phyloP scores from a whole-genome alignment of 37 sponge, comb jelly and placozoan species.

The Hexactinellida sp. region DNA sequence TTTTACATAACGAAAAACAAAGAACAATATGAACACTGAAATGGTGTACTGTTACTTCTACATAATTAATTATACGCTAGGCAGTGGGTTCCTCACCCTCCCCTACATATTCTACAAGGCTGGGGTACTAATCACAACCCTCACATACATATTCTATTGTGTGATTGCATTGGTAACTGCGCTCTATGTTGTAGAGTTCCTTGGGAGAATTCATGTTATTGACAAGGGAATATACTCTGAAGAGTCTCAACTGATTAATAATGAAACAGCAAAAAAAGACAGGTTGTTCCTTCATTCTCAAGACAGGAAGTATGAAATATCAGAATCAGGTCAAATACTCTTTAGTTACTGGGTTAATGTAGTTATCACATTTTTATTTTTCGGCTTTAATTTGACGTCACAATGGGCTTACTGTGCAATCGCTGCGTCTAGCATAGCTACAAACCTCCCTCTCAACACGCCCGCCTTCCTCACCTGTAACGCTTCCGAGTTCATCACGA shows the following conservation, averaged over 20 bases:
- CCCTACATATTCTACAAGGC: slow-evolving; percentile 15
- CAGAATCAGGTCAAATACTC: not conserved
- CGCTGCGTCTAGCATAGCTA: not conserved
- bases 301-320: not conserved
- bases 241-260: not conserved
- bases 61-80: not conserved
- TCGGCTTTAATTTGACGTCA: not conserved
- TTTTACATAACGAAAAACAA: too few relatives aligned
- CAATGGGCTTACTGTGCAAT: not conserved
- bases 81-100: slow-evolving; percentile 9
- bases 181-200: not conserved
- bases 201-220: not conserved
- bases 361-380: not conserved
- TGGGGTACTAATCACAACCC: not conserved
- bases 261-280: not conserved
- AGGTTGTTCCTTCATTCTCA: not conserved
- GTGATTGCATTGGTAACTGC: not conserved
- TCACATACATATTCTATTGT: not conserved
- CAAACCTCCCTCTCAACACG: not conserved
- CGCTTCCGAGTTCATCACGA: not conserved
- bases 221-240: not conserved
- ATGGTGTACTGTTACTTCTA: not conserved
- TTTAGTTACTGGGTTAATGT: not conserved
- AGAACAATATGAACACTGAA: not conserved
- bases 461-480: not conserved